Evolutionary conservation across 2,797 vertebrate genomes (phyloP), one percentile per base, ranked within the genome.

Genomic region (Lithobates sylvaticus): DNA sequence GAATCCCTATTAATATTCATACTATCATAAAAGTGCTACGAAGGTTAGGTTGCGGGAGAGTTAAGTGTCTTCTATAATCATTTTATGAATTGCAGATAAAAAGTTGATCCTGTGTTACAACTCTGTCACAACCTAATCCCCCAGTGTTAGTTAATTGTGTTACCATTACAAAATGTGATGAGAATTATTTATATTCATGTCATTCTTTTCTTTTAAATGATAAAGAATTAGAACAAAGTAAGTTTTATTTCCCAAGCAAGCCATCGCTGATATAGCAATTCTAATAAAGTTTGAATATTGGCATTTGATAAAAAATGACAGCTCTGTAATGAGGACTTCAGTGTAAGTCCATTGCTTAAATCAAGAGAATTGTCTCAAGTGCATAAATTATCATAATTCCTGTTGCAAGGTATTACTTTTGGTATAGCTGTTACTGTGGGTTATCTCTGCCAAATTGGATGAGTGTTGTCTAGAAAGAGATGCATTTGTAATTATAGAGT

Each of bases 241-340:
- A 6, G 54, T 58, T 58, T 58, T 58, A 58, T 58, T 58, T 58
- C 18, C 4, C 4, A 6, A 58, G 54, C 18, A 58, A 54, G n/a
- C 9, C 32, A 65, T 12, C 54, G 64, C 67, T 82, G n/a, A 69
- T 58, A 78, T 76, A 77, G 47, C 71, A 77, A 70, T 83, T 76
- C 58, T 83, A 83, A 83, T 86, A 72, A 83, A 83, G 80, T 86
- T 86, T 83, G 65, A 73, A 86, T 42, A 76, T 86, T 86, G 76
- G 50, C 50, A 73, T 69, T 69, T 72, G 67, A 86, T 86, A 77
- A 83, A 67, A 78, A 86, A 78, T 83, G 80, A 86, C 75, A 86
- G 69, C 23, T 78, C 32, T 73, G 36, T 86, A 86, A 83, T 86
- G 69, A 83, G 75, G 12, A 32, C 74, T 78, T 58, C 79, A 76